These are phyloP conservation scores for Blomia tropicalis DNA, from an alignment of 2,888 invertebrate genomes.

Conservation along the genomic window DNA sequence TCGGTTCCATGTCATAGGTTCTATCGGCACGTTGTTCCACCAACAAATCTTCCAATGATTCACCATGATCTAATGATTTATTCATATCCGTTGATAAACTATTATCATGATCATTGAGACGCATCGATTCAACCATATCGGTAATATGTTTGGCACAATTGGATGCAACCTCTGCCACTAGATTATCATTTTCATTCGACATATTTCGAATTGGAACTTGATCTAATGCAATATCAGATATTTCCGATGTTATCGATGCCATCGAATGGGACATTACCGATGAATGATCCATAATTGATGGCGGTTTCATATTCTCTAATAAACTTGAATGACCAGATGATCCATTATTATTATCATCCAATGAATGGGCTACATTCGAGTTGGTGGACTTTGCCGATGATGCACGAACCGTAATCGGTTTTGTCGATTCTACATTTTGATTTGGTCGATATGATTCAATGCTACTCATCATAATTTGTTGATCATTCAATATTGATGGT, in stretches of 20 bases:
- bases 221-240: constrained; percentile 22
- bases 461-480: background rate
- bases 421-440: background rate
- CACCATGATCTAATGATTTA: background rate
- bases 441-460: background rate
- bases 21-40: background rate
- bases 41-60: background rate
- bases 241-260: constrained; percentile 20
- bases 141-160: constrained; percentile 13
- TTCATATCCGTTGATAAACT: background rate
- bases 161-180: constrained; percentile 13
- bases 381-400: background rate
- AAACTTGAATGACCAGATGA: no score
- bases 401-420: background rate
- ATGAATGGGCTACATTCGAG: background rate
- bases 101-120: background rate
- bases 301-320: constrained; percentile 56
- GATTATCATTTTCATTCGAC: background rate
- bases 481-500: background rate
- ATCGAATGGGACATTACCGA: constrained; percentile 41
- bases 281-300: constrained; percentile 56
- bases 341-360: constrained; percentile 1
- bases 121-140: background rate
- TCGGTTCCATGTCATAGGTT: constrained; percentile 10
- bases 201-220: background rate